Percentiles rank a stretch among this genome's conserved stretches.
phyloP scores from a whole-genome alignment of 2,113 vertebrate genomes.

The Crotalus helleri region DNA sequence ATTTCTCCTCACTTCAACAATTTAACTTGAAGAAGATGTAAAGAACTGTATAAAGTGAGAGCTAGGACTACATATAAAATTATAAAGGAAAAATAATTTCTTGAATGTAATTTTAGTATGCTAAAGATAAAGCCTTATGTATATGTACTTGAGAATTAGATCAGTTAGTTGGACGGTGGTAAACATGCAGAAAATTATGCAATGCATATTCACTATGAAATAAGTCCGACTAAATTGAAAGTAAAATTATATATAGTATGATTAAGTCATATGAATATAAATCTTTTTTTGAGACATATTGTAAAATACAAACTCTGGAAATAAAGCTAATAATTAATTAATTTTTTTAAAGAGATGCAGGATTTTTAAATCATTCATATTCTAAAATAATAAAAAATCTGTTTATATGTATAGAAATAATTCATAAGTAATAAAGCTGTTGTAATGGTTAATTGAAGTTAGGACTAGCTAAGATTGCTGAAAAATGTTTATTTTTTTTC shows the following conservation, averaged over 20 bases:
- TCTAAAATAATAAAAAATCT: conserved; percentile 46
- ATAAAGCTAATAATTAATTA: conserved; percentile 30
- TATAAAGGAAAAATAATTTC: background rate
- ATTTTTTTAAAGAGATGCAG: conserved; percentile 49
- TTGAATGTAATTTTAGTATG: background rate
- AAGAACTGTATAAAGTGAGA: conserved; percentile 46
- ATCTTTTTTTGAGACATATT: background rate
- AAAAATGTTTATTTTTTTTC: background rate
- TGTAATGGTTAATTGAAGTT: background rate
- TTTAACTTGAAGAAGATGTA: conserved; percentile 41
- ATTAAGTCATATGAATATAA: background rate
- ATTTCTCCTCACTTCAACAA: conserved; percentile 59
- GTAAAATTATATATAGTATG: background rate
- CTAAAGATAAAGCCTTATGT: background rate
- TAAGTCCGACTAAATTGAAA: background rate
- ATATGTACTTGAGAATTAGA: background rate
- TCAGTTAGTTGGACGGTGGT: background rate
- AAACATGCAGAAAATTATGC: background rate
- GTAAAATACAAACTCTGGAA: background rate
- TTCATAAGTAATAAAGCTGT: background rate
- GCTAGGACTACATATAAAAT: conserved; percentile 28
- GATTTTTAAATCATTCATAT: conserved; percentile 51
- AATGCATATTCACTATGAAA: background rate
- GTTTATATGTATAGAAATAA: background rate
- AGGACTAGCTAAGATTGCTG: background rate